A percentile compares a stretch with the other conserved stretches of the same genome.
phyloP scores from a whole-genome alignment of 2,113 vertebrate genomes.

The Forbesichthys papilliferus region DNA sequence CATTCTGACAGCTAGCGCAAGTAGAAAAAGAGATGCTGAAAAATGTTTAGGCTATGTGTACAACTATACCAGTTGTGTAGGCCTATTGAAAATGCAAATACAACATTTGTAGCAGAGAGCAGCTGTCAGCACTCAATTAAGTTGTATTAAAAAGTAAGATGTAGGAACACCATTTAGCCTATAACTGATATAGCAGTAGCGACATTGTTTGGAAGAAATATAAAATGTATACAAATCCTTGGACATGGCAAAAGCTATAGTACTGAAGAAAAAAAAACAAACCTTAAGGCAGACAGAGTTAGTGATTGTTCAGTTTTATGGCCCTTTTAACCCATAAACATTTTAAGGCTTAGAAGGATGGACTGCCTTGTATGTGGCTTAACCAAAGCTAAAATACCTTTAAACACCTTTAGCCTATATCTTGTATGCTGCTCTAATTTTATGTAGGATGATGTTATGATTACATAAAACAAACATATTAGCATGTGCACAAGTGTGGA shows the following conservation, averaged over 20 bases:
- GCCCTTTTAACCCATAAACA: constrained; percentile 61
- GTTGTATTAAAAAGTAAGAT: no score
- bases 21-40: background rate
- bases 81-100: no score
- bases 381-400: constrained; percentile 25
- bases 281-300: constrained; percentile 50
- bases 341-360: constrained; percentile 42
- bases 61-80: no score
- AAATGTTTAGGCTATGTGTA: no score
- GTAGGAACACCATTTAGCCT: no score
- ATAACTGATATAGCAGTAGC: no score
- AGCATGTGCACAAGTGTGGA: constrained; percentile 24
- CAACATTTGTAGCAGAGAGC: no score
- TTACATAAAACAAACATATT: background rate
- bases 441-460: background rate
- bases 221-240: constrained; percentile 12
- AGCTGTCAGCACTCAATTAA: no score
- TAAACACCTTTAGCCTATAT: background rate
- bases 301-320: constrained; percentile 64
- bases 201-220: no score
- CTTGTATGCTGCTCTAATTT: constrained; percentile 20
- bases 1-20: background rate
- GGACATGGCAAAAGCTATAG: constrained; percentile 14
- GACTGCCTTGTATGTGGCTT: constrained; percentile 55
- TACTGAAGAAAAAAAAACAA: constrained; percentile 37